phyloP scores from a whole-genome alignment of 1,140 invertebrate species.

The Eueides isabella region DNA sequence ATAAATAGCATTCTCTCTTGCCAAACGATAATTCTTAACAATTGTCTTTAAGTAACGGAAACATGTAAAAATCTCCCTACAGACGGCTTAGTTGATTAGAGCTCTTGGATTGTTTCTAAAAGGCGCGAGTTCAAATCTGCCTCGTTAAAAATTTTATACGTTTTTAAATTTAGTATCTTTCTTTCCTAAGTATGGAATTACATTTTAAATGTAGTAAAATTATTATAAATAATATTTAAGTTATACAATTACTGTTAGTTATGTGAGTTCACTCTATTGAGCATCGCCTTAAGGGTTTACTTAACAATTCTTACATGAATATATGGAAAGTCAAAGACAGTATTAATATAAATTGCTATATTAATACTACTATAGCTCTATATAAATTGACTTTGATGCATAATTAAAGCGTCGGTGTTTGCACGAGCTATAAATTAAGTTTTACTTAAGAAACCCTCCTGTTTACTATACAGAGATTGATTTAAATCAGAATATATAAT shows the following conservation, averaged over 20 bases:
- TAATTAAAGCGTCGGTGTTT: slow-evolving; percentile 13
- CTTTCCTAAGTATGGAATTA: too few relatives aligned
- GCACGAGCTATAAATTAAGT: slow-evolving; percentile 8
- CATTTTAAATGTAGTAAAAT: too few relatives aligned
- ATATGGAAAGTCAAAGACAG: slow-evolving; percentile 16
- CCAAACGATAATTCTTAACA: too few relatives aligned
- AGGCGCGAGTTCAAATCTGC: too few relatives aligned
- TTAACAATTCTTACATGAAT: neutral
- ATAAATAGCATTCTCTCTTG: too few relatives aligned
- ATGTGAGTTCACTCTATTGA: neutral
- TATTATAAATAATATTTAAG: too few relatives aligned
- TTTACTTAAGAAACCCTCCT: neutral
- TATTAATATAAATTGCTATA: slow-evolving; percentile 14
- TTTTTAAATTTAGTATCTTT: too few relatives aligned
- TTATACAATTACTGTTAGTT: neutral
- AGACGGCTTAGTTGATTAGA: too few relatives aligned
- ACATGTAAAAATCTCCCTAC: too few relatives aligned
- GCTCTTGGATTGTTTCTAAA: too few relatives aligned
- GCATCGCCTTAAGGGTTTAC: neutral
- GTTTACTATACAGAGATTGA: neutral
- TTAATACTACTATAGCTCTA: slow-evolving; percentile 3
- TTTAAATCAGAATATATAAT: neutral
- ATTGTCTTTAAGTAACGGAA: too few relatives aligned
- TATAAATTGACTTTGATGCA: slow-evolving; percentile 25
- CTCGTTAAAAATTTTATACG: too few relatives aligned